Conservation (phyloP, 2,113 vertebrate species). For the Misgurnus anguillicaudatus region DNA sequence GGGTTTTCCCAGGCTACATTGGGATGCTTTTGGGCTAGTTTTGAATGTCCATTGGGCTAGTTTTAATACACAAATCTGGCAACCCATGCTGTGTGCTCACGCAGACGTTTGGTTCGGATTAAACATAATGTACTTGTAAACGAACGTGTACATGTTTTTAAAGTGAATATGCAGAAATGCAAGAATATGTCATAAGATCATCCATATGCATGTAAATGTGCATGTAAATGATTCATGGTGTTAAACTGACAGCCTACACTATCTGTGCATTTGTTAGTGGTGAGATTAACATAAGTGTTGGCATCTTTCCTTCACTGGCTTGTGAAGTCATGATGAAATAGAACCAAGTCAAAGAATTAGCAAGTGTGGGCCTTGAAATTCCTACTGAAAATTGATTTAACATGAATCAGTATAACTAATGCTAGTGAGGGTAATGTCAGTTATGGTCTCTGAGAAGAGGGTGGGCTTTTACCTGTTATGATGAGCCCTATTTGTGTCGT, state of each 20-base stretch:
- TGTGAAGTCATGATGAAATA: conserved; percentile 31
- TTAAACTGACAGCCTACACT: conserved; percentile 1
- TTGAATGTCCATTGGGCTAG: too few species aligned
- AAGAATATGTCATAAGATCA: too few species aligned
- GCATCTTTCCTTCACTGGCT: conserved; percentile 13
- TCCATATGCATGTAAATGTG: conserved; percentile 27
- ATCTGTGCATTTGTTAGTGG: conserved; percentile 4
- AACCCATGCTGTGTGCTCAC: too few species aligned
- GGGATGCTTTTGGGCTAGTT: too few species aligned
- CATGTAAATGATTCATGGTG: conserved; percentile 43
- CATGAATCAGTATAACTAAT: not conserved
- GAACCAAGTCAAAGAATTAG: conserved; percentile 18
- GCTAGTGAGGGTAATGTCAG: conserved; percentile 20
- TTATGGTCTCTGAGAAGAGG: conserved; percentile 10
- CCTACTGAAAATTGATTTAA: not conserved
- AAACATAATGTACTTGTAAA: too few species aligned
- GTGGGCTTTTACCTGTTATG: not conserved
- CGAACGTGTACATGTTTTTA: too few species aligned
- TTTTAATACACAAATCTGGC: too few species aligned
- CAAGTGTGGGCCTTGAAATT: conserved; percentile 1
- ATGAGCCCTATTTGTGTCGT: too few species aligned
- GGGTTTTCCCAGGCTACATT: too few species aligned
- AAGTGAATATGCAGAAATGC: too few species aligned
- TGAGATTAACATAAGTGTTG: conserved; percentile 16
- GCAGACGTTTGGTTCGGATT: too few species aligned